Evolutionary conservation across 30 jellyfish, hydroid and myxozoan genomes (phyloP), one percentile per base, ranked within the genome.

Genomic region (Turritopsis rubra): DNA sequence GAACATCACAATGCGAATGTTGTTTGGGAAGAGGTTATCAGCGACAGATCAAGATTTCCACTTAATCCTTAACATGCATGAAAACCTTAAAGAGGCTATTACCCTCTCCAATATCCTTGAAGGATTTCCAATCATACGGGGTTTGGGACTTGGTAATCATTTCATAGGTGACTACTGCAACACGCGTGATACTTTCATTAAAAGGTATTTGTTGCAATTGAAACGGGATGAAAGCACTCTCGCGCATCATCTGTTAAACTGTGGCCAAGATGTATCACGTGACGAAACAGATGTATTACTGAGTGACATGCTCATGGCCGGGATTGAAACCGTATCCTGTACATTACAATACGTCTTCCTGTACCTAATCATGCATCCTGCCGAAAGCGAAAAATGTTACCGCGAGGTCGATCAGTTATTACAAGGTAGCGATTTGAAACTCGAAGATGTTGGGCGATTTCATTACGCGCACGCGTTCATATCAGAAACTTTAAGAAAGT

Each of bases 271-370:
- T 13, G 19, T 74, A 21, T 24, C 82, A 26, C 27, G 65, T 28
- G 82, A 74, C 23, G 41, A 74, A 21, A 30, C 9, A 13, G 82
- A 74, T 13, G 65, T 74, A 13, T 13, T 74, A 7, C 21, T 74
- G 9, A n/a, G 54, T n/a, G 82, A 74, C 41, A 74, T 29, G 53
- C 24, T 74, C 18, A 52, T 74, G 65, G 71, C 82, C 9, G 82
- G 82, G n/a, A 23, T 74, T 74, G 82, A 74, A 24, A 74, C 82
- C 9, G 65, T 29, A 13, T 21, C 65, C 9, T 13, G 82, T 29
- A 29, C 82, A 24, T 8, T 74, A 13, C 54, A 4, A 74, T 74
- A n/a, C 9, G 41, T 21, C 18, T 8, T 74, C 13, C 41, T 24
- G 8, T 24, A 74, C 23, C 23, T 74, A n/a, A 29, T 29, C 54